Percentiles rank a stretch among this genome's conserved stretches.
These are phyloP conservation scores for Psephotus haematonotus DNA, from an alignment of 2,113 vertebrate genomes.

Conservation along the genomic window DNA sequence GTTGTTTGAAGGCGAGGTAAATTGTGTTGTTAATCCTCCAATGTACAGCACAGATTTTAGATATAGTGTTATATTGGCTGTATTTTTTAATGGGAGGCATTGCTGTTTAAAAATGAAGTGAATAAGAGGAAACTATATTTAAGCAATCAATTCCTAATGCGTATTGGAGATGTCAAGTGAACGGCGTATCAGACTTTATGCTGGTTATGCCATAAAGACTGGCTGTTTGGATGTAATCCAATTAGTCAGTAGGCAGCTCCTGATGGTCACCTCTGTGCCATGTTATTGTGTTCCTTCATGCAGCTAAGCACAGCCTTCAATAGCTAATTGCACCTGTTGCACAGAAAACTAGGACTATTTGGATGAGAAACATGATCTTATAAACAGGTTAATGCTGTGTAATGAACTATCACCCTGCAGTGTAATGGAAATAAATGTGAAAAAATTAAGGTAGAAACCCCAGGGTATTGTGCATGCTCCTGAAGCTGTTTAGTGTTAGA, in stretches of 20 bases:
- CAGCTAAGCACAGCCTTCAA: slow-evolving; percentile 23
- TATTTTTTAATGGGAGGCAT: not conserved
- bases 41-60: slow-evolving; percentile 1
- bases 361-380: slow-evolving; percentile 44
- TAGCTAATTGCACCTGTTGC: slow-evolving; percentile 51
- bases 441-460: slow-evolving; percentile 14
- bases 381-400: slow-evolving; percentile 58
- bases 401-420: slow-evolving; percentile 60
- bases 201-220: not conserved
- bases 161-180: not conserved
- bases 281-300: not conserved
- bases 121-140: not conserved
- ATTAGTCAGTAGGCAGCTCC: slow-evolving; percentile 31
- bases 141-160: not conserved
- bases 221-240: not conserved
- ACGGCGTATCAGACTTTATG: not conserved
- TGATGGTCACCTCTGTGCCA: slow-evolving; percentile 17
- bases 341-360: slow-evolving; percentile 4
- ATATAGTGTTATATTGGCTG: accelerated
- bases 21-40: slow-evolving; percentile 20
- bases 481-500: not conserved
- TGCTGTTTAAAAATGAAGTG: accelerated
- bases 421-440: slow-evolving; percentile 45
- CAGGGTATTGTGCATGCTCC: not conserved
- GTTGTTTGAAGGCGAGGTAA: slow-evolving; percentile 52